Evolutionary conservation across 2,113 vertebrate genomes (phyloP).

Genomic region (Amphiprion percula): DNA sequence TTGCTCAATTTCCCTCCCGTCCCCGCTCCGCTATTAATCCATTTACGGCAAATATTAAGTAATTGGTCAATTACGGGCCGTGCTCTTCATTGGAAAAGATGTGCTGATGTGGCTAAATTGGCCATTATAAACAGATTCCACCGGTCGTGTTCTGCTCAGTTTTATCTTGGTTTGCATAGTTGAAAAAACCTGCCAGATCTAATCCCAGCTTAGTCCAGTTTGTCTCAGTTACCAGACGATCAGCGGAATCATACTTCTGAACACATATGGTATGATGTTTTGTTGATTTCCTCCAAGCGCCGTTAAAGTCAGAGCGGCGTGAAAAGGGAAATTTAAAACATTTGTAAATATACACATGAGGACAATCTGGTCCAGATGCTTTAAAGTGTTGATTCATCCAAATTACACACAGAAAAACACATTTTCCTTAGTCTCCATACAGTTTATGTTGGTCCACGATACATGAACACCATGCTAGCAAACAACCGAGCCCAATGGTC

Average conservation of each 20-base stretch:
- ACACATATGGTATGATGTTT: slow-evolving; percentile 27
- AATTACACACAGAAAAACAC: fast-evolving
- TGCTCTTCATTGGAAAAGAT: slow-evolving; percentile 26
- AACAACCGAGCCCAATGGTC: too few species aligned
- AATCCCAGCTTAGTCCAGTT: not conserved
- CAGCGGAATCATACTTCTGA: slow-evolving; percentile 30
- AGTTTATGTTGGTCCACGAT: too few species aligned
- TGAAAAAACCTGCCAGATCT: not conserved
- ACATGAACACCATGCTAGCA: too few species aligned
- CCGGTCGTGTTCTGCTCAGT: not conserved
- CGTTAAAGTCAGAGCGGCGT: slow-evolving; percentile 13
- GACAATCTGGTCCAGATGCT: not conserved
- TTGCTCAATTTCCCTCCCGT: slow-evolving; percentile 43
- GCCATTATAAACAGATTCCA: not conserved
- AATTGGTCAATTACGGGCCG: slow-evolving; percentile 36
- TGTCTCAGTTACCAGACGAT: slow-evolving; percentile 7
- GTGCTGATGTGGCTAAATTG: not conserved
- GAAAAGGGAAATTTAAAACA: slow-evolving; percentile 6
- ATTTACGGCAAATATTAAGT: slow-evolving; percentile 46
- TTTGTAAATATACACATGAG: slow-evolving; percentile 2
- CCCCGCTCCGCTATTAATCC: slow-evolving; percentile 35
- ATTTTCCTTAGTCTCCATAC: not conserved
- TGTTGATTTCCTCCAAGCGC: slow-evolving; percentile 5
- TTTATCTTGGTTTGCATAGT: slow-evolving; percentile 7
- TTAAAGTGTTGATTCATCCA: not conserved